These are phyloP conservation scores for Hemitrygon akajei DNA, from an alignment of 2,797 vertebrate species.

Conservation along the genomic window DNA sequence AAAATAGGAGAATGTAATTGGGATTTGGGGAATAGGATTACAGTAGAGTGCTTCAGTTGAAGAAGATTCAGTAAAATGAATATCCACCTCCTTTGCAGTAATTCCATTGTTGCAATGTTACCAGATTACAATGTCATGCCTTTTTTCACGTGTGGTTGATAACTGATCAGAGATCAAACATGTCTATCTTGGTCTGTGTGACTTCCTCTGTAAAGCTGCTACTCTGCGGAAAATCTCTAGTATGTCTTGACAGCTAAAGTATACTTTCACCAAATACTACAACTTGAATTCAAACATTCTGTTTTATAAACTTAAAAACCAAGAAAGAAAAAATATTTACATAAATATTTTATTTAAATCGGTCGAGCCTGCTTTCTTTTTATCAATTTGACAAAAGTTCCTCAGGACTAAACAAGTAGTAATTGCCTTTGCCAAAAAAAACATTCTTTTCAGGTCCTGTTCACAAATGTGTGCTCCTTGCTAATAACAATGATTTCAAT, in stretches of 20 bases:
- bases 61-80: not conserved
- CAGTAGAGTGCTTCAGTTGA: not conserved
- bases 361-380: no score
- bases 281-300: not conserved
- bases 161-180: not conserved
- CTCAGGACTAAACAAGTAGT: no score
- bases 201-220: not conserved
- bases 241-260: not conserved
- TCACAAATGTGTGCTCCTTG: no score
- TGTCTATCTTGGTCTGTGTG: not conserved
- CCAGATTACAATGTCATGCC: not conserved
- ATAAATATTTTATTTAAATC: conserved; percentile 15
- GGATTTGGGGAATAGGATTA: not conserved
- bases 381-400: not conserved
- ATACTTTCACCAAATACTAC: not conserved
- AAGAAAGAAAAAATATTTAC: not conserved
- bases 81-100: not conserved
- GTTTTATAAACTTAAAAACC: not conserved
- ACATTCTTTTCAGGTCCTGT: no score
- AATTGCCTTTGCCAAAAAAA: no score
- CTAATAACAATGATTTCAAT: no score
- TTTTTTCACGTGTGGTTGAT: not conserved
- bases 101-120: not conserved
- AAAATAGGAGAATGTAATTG: not conserved
- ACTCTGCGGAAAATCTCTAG: not conserved